Percentiles rank a stretch among this genome's conserved stretches.
These are phyloP conservation scores for Pseudomyrmex dendroicus DNA, from an alignment of 1,140 invertebrate genomes.

Conservation along the genomic window DNA sequence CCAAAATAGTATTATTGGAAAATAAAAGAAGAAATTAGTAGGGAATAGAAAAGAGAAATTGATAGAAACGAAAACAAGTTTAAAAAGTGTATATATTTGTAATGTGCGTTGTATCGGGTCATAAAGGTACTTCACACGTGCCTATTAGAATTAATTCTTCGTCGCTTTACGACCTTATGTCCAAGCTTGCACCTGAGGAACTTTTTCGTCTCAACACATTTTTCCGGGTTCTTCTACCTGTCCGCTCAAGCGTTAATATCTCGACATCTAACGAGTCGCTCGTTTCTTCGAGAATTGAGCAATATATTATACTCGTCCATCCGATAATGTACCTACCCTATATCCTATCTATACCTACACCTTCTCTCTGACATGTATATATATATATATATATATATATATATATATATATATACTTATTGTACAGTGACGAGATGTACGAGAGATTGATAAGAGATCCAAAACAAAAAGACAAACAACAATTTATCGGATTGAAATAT, in stretches of 20 bases:
- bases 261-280: conserved; percentile 64
- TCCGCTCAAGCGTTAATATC: conserved; percentile 72
- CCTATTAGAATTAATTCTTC: conserved; percentile 71
- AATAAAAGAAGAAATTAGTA: neutral
- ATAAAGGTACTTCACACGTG: conserved; percentile 58
- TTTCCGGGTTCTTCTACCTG: conserved; percentile 65
- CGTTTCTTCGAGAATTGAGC: conserved; percentile 12
- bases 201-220: conserved; percentile 38
- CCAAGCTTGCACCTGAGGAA: conserved; percentile 72
- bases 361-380: too few relatives aligned
- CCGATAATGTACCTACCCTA: conserved; percentile 24
- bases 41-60: neutral
- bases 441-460: too few relatives aligned
- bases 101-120: neutral
- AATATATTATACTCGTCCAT: conserved; percentile 23
- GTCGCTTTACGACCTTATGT: conserved; percentile 60
- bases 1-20: neutral
- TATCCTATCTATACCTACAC: neutral
- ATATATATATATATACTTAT: too few relatives aligned
- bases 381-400: too few relatives aligned
- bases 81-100: conserved; percentile 60
- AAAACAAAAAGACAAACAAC: too few relatives aligned
- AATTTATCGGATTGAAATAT: too few relatives aligned
- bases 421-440: too few relatives aligned
- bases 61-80: conserved; percentile 43